Conservation (phyloP, 2,797 vertebrate species). For the Chiloscyllium punctatum region DNA sequence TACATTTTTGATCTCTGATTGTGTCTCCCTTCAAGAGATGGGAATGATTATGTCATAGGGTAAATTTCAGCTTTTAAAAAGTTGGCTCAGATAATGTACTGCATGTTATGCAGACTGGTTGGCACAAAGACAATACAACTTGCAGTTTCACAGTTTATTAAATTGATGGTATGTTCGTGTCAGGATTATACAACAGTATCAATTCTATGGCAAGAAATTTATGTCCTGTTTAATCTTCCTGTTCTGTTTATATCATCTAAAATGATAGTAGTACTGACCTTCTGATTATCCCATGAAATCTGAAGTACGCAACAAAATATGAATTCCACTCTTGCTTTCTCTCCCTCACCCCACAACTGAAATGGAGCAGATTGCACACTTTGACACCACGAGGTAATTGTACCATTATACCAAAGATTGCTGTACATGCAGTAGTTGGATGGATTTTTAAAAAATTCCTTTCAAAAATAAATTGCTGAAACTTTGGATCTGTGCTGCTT, state of each 20-base stretch:
- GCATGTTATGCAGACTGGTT: background rate
- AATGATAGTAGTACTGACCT: background rate
- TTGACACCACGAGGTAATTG: background rate
- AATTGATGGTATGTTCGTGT: background rate
- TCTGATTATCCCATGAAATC: background rate
- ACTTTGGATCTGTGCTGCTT: background rate
- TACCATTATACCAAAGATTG: background rate
- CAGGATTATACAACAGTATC: background rate
- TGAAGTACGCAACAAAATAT: background rate
- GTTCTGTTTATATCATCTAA: background rate
- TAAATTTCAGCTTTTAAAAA: background rate
- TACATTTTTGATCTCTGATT: no score
- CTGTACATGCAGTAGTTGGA: background rate
- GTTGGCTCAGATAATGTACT: background rate
- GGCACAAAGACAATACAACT: background rate
- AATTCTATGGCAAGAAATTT: background rate
- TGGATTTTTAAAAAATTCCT: background rate
- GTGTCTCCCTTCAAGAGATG: no score
- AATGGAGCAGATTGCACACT: background rate
- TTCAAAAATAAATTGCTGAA: background rate
- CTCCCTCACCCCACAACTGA: background rate
- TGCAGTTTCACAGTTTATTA: background rate
- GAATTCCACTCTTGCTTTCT: background rate
- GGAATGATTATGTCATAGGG: no score
- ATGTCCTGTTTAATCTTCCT: background rate